Evolutionary conservation across 2,797 vertebrate genomes (phyloP).

Genomic region (Acipenser ruthenus): DNA sequence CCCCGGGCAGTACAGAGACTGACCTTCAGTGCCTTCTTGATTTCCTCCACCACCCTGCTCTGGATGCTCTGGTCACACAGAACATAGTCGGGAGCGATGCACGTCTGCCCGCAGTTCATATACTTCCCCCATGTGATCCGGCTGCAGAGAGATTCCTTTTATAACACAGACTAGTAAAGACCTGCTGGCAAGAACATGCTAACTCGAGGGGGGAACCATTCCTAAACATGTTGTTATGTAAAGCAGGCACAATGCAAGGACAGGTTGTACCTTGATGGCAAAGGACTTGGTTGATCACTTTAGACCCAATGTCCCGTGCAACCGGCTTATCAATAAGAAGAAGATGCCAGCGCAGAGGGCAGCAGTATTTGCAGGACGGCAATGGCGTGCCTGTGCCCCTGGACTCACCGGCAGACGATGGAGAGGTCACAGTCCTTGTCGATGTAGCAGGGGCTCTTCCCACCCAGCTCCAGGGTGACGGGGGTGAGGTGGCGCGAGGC

Average conservation of each 20-base stretch:
- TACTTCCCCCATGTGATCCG: constrained; percentile 85
- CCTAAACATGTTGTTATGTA: too few relatives aligned
- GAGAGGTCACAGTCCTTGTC: constrained; percentile 78
- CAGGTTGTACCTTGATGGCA: too few relatives aligned
- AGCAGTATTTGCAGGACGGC: neutral
- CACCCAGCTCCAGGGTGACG: constrained; percentile 82
- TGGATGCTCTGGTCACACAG: constrained; percentile 76
- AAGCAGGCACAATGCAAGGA: too few relatives aligned
- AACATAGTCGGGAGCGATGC: constrained; percentile 88
- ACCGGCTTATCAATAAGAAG: too few relatives aligned
- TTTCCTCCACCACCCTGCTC: constrained; percentile 65
- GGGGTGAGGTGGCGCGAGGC: constrained; percentile 81
- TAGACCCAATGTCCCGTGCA: too few relatives aligned
- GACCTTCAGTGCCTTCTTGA: constrained; percentile 66
- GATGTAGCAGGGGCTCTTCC: constrained; percentile 88
- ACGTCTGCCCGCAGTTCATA: constrained; percentile 86
- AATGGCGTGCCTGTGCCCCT: neutral
- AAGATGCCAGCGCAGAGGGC: too few relatives aligned
- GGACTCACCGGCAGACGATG: constrained; percentile 73
- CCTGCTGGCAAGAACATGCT: too few relatives aligned
- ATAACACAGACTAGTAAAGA: too few relatives aligned
- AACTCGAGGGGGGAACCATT: too few relatives aligned
- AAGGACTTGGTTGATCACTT: too few relatives aligned
- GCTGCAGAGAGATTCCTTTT: constrained; percentile 38
- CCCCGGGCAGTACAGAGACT: constrained; percentile 13